Conservation (phyloP, 2,113 vertebrate species). For the Melanocharis versteri region DNA sequence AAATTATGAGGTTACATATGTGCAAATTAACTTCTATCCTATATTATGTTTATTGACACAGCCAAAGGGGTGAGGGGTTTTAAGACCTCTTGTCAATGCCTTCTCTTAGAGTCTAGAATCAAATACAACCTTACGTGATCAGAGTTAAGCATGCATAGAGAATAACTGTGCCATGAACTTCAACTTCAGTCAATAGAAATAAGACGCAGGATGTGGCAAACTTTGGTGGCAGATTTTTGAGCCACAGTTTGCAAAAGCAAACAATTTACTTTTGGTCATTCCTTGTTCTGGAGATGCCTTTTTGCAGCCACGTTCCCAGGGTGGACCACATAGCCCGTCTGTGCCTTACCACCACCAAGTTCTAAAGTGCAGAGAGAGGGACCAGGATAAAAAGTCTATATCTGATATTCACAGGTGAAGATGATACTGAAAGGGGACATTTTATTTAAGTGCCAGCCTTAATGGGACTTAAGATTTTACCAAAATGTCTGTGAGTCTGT, state of each 20-base stretch:
- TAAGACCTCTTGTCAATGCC: not conserved
- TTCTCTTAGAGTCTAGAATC: not conserved
- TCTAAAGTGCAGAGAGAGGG: not conserved
- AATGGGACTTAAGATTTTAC: not conserved
- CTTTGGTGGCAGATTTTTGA: not conserved
- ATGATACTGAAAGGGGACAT: not conserved
- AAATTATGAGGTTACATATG: not conserved
- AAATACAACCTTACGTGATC: not conserved
- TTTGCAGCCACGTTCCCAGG: not conserved
- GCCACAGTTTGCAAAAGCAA: not conserved
- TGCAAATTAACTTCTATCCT: not conserved
- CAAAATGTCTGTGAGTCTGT: not conserved
- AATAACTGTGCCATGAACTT: not conserved
- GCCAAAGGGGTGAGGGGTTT: not conserved
- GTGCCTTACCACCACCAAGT: not conserved
- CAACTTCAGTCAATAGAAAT: not conserved
- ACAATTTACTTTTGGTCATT: not conserved
- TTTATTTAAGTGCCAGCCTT: not conserved
- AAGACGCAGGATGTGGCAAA: not conserved
- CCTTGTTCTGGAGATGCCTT: not conserved
- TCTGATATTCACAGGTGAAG: not conserved
- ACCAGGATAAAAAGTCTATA: not conserved
- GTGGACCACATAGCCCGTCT: not conserved
- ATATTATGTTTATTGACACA: not conserved
- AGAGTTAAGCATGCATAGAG: not conserved